A percentile compares a stretch with the other conserved stretches of the same genome.
Evolutionary conservation across 2,888 invertebrate genomes (phyloP).

Genomic region (Rhaphigaster nebulosa): DNA sequence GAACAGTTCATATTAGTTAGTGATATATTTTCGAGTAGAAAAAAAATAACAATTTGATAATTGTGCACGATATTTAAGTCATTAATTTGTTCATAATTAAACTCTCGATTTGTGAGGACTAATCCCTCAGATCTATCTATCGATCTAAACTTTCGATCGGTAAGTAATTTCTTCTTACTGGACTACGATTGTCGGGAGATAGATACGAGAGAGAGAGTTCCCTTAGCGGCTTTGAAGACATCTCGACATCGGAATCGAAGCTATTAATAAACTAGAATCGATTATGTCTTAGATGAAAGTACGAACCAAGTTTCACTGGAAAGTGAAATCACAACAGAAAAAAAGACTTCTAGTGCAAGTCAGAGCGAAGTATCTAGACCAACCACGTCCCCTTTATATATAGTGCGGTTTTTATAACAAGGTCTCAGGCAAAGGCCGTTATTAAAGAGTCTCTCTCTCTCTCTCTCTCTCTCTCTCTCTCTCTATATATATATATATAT

Average conservation of each 20-base stretch:
- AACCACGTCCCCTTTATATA: background rate
- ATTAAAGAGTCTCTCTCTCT: too few species aligned
- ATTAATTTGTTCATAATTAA: too few species aligned
- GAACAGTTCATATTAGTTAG: too few species aligned
- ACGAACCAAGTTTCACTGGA: background rate
- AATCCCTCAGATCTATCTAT: too few species aligned
- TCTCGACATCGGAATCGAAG: background rate
- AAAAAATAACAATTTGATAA: too few species aligned
- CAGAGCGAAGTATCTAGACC: background rate
- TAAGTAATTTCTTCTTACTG: background rate
- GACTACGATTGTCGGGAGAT: background rate
- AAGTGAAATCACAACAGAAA: conserved; percentile 29
- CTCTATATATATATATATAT: too few species aligned
- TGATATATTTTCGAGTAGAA: too few species aligned
- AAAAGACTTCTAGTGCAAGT: background rate
- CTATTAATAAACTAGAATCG: conserved; percentile 21
- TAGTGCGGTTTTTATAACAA: background rate
- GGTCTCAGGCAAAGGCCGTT: too few species aligned
- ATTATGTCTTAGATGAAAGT: conserved; percentile 46
- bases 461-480: too few species aligned
- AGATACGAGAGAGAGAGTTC: background rate
- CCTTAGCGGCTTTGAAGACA: background rate
- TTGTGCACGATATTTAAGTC: too few species aligned
- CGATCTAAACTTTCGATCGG: too few species aligned
- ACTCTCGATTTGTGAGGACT: too few species aligned